Base-by-base conservation (phyloP, 2,888 invertebrate species). In the Drosophila prostipennis region DNA sequence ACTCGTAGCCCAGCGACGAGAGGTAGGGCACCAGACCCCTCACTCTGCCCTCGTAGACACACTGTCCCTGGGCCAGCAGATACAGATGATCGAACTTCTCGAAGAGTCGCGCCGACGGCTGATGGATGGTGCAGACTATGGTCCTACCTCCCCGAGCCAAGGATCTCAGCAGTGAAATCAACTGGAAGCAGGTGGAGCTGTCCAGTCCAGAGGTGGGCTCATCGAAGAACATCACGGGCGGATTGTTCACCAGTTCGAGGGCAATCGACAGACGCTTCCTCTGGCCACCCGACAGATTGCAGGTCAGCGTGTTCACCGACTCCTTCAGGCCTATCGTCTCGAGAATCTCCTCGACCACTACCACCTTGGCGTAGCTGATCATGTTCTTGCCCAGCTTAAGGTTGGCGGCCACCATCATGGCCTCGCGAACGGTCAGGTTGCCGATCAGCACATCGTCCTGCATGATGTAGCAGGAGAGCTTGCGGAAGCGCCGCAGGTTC, bases 191-290 rank as follows among this genome's bases (percentile, higher is more conserved):
- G 55, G 98, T 96, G 39, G 98, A 97, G 91, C 98, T 98, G 91
- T 98, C 98, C 91, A 98, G 93, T 16, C 98, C 98, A 87, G 98
- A 96, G 42, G 96, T 96, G 2, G 98, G 98, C 92, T 98, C 98
- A 89, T 98, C 98, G 90, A 98, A 98, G 92, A 98, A 98, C 98
- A 98, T 98, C 71, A 98, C 97, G 75, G 98, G 98, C 26, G 98
- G 98, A 93, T 98, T 98, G 92, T 98, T 98, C 53, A 98, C 98
- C 91, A 98, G 93, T 92, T 98, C 98, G 90, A 97, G 93, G 57
- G 98, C 98, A 89, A 98, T 98, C 6, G 98, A 97, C 72, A 98
- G 93, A 64, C 98, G 94, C 91, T 98, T 98, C 74, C 97, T 94
- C 92, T 98, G 98, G 0, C 98, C 98, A 19, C 98, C 98, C 7